Evolutionary conservation across 2,888 invertebrate genomes (phyloP).

Genomic region (Macrophya alboannulata): DNA sequence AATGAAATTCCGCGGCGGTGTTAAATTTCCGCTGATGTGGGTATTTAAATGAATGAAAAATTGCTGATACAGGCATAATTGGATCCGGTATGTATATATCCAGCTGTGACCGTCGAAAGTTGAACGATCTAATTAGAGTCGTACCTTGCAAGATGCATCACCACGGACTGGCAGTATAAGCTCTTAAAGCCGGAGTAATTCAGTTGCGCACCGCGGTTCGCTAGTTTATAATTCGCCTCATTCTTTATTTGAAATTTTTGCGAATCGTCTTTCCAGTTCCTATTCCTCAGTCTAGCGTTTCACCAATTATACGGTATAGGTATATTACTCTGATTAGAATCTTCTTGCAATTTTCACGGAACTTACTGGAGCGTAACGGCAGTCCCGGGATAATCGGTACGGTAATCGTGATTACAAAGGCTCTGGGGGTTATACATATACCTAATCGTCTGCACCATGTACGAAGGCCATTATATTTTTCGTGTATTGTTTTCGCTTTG

Average conservation of each 20-base stretch:
- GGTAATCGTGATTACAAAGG: conserved; percentile 39
- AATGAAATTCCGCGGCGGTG: not conserved
- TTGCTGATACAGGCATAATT: not conserved
- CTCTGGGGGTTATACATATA: not conserved
- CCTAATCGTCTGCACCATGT: not conserved
- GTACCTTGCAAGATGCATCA: conserved; percentile 36
- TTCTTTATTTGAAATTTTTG: conserved; percentile 5
- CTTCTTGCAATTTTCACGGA: conserved; percentile 44
- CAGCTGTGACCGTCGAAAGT: conserved; percentile 20
- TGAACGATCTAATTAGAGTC: conserved; percentile 41
- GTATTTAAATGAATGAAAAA: not conserved
- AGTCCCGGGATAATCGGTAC: conserved; percentile 28
- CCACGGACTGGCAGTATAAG: not conserved
- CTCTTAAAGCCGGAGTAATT: not conserved
- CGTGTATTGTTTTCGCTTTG: not conserved
- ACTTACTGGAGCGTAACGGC: conserved; percentile 45
- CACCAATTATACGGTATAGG: conserved; percentile 37
- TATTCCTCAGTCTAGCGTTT: not conserved
- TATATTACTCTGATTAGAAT: conserved; percentile 38
- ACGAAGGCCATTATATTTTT: not conserved
- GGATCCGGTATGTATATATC: not conserved
- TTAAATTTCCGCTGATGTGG: conserved; percentile 16
- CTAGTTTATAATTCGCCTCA: not conserved
- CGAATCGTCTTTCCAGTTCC: not conserved
- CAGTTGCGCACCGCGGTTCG: not conserved